These are phyloP conservation scores for Aleiodes sp. DNA, from an alignment of 1,140 invertebrate genomes.

Conservation along the genomic window DNA sequence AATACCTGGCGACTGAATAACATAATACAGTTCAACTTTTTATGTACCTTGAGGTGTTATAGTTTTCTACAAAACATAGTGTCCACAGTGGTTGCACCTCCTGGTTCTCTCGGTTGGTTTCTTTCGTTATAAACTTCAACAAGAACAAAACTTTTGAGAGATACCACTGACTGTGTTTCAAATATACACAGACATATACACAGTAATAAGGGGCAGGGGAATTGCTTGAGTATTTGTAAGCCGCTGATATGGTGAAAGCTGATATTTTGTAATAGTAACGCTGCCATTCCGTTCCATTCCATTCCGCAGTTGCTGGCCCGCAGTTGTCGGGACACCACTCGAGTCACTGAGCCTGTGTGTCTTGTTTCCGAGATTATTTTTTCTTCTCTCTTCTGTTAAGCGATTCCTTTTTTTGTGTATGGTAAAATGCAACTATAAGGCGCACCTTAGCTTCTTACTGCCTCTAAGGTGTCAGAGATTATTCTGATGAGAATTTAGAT, in stretches of 20 bases:
- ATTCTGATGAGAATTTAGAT: slow-evolving; percentile 15
- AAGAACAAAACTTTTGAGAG: too few species aligned
- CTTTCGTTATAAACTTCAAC: neutral
- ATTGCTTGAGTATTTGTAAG: neutral
- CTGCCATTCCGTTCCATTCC: slow-evolving; percentile 60
- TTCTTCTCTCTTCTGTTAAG: too few species aligned
- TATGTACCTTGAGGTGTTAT: neutral
- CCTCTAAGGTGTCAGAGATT: neutral
- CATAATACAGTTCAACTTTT: too few species aligned
- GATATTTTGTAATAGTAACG: slow-evolving; percentile 67
- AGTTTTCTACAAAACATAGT: neutral
- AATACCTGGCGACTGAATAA: too few species aligned
- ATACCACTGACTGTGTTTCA: too few species aligned
- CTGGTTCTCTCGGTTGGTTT: neutral
- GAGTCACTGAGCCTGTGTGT: neutral
- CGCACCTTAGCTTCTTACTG: slow-evolving; percentile 1
- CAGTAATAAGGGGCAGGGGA: too few species aligned
- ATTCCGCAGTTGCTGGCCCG: slow-evolving; percentile 41
- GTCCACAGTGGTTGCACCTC: neutral
- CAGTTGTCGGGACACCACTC: neutral
- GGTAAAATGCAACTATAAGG: neutral
- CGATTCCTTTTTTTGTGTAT: neutral
- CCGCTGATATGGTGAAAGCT: slow-evolving; percentile 65
- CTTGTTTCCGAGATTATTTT: neutral
- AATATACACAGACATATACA: too few species aligned